Conservation (phyloP, 2,113 vertebrate species). For the Stegastes partitus region DNA sequence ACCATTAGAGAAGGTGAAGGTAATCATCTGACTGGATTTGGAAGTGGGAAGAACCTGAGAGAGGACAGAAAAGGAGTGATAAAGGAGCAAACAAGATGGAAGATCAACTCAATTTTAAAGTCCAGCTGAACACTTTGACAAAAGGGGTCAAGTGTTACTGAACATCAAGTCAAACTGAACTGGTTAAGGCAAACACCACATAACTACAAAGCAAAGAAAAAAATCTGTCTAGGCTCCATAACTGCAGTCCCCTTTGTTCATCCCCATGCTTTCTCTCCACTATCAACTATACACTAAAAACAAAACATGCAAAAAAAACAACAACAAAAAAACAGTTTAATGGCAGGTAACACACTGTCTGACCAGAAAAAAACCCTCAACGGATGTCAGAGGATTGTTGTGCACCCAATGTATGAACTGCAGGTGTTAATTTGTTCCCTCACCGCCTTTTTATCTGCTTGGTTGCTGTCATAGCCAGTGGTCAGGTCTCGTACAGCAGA, state of each 20-base stretch:
- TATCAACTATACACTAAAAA: neutral
- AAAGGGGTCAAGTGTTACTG: neutral
- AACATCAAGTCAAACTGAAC: too few relatives aligned
- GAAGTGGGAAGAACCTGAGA: constrained; percentile 94
- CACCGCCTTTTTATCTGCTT: constrained; percentile 92
- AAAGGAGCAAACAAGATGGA: neutral
- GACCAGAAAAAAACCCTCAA: neutral
- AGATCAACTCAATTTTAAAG: neutral
- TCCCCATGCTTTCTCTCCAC: neutral
- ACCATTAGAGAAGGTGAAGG: constrained; percentile 94
- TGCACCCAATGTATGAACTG: neutral
- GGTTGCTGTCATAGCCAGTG: constrained; percentile 93
- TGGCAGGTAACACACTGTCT: neutral
- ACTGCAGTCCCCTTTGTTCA: too few relatives aligned
- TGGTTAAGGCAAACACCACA: too few relatives aligned
- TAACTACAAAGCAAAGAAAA: too few relatives aligned
- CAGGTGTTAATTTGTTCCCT: constrained; percentile 59
- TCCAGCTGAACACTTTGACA: neutral
- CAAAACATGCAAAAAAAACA: neutral
- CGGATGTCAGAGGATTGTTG: neutral
- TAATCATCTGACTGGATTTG: constrained; percentile 98
- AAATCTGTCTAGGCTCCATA: too few relatives aligned
- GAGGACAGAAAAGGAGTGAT: constrained; percentile 4
- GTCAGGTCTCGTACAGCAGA: constrained; percentile 92
- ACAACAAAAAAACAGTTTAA: neutral